Conservation (phyloP, 2,888 invertebrate species). For the Agriopis aurantiaria region DNA sequence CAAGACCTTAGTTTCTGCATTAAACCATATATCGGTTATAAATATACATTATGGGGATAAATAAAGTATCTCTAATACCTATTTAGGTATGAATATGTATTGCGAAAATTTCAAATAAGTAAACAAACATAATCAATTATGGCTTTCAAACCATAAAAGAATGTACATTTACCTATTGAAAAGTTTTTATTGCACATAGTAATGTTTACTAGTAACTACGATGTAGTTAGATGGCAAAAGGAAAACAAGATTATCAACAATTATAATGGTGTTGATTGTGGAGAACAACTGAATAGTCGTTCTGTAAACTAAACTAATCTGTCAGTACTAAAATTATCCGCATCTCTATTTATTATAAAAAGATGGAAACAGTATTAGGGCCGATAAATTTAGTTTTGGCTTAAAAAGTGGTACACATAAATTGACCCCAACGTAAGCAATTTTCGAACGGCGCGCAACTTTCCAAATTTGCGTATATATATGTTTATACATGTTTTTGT, state of each 20-base stretch:
- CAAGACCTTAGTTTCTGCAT: slow-evolving; percentile 11
- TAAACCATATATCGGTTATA: slow-evolving; percentile 31
- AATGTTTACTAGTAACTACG: slow-evolving; percentile 32
- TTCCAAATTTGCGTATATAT: slow-evolving; percentile 2
- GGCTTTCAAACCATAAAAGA: slow-evolving; percentile 36
- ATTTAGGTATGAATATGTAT: slow-evolving; percentile 36
- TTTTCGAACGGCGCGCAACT: neutral
- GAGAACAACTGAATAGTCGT: neutral
- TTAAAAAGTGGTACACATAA: neutral
- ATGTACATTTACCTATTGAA: slow-evolving; percentile 34
- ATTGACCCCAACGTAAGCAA: neutral
- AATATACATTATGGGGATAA: slow-evolving; percentile 42
- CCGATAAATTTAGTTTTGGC: neutral
- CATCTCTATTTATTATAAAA: neutral
- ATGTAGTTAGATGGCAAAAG: slow-evolving; percentile 38
- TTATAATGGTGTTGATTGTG: neutral
- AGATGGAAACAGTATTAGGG: neutral
- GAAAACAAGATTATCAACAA: neutral
- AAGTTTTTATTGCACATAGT: slow-evolving; percentile 43
- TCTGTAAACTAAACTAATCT: neutral
- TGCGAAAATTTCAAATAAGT: slow-evolving; percentile 34
- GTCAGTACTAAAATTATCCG: neutral
- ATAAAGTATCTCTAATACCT: slow-evolving; percentile 41
- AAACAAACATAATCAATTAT: slow-evolving; percentile 37
- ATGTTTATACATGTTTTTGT: too few relatives aligned